Conservation (phyloP, 2,888 invertebrate genomes). For the Drosophila parthenogenetica region DNA sequence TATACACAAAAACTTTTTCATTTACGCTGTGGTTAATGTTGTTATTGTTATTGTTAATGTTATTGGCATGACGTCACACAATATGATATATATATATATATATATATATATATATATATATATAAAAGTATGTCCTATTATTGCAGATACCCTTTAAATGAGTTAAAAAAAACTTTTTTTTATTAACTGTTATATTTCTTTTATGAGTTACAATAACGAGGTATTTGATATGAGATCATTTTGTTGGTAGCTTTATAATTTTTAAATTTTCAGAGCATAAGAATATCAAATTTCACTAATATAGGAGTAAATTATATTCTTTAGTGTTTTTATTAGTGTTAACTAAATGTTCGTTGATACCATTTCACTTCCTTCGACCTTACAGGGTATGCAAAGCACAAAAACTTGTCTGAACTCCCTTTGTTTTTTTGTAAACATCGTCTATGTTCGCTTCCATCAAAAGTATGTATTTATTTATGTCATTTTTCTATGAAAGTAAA, state of each 20-base stretch:
- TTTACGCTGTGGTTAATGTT: slow-evolving; percentile 62
- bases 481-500: slow-evolving; percentile 20
- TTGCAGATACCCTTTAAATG: background rate
- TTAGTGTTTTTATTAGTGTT: background rate
- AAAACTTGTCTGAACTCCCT: background rate
- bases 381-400: slow-evolving; percentile 4
- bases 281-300: background rate
- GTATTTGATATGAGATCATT: no score
- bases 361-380: background rate
- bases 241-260: no score
- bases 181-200: no score
- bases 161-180: no score
- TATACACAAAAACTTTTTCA: slow-evolving; percentile 66
- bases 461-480: slow-evolving; percentile 13
- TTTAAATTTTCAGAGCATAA: background rate
- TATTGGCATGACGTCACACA: slow-evolving; percentile 64
- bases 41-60: slow-evolving; percentile 44
- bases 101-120: no score
- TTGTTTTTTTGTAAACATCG: slow-evolving; percentile 39
- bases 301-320: background rate
- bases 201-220: no score
- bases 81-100: background rate
- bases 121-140: background rate
- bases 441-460: slow-evolving; percentile 16
- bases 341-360: background rate